Percentiles rank a stretch among this genome's conserved stretches.
phyloP scores from a whole-genome alignment of 2,113 vertebrate species.

The Anser cygnoides region DNA sequence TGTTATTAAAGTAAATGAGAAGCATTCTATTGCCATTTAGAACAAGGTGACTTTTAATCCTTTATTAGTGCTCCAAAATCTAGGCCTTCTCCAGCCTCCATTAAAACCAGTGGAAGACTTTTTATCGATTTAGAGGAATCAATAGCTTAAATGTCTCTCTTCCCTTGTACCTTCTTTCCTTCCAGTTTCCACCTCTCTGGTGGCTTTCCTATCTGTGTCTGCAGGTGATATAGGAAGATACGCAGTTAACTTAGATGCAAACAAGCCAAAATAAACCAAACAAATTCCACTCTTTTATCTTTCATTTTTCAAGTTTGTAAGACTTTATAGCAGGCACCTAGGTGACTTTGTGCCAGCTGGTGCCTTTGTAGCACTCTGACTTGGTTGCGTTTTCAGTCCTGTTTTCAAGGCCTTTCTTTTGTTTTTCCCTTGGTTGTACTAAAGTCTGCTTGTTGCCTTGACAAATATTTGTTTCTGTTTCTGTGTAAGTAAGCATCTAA shows the following conservation, averaged over 20 bases:
- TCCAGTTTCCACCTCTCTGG: not conserved
- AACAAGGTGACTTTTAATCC: not conserved
- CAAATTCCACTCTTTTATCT: not conserved
- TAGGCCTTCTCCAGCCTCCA: not conserved
- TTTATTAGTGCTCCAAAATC: not conserved
- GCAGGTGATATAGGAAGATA: not conserved
- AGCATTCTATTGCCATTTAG: not conserved
- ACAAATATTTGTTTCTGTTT: conserved; percentile 56
- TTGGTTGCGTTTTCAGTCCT: not conserved
- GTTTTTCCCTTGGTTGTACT: not conserved
- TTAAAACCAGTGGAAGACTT: not conserved
- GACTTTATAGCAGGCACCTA: not conserved
- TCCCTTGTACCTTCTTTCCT: not conserved
- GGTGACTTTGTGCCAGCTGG: conserved; percentile 13
- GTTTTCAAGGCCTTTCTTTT: not conserved
- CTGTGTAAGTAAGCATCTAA: conserved; percentile 4
- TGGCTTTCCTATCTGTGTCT: not conserved
- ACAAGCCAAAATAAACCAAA: not conserved
- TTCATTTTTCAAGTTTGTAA: not conserved
- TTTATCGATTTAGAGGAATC: not conserved
- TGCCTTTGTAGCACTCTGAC: not conserved
- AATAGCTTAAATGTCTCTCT: not conserved
- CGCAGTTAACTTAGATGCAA: not conserved
- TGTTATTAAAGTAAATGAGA: not conserved
- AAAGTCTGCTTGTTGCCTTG: conserved; percentile 25